Conservation (phyloP, 2,113 vertebrate species). For the Corythaixoides concolor region DNA sequence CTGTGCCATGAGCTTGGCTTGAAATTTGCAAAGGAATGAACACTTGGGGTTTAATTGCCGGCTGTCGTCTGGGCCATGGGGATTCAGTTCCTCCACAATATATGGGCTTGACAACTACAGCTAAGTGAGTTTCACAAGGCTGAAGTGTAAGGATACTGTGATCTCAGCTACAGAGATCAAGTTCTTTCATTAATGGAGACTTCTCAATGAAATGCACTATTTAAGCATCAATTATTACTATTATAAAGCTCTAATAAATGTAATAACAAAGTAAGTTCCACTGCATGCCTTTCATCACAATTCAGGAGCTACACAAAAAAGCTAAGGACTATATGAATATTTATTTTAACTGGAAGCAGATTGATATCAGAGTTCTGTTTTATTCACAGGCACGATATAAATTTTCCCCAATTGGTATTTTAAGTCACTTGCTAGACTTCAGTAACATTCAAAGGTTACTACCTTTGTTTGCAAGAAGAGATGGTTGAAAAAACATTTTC, state of each 20-base stretch:
- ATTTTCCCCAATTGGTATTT: background rate
- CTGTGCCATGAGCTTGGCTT: background rate
- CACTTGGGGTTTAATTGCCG: background rate
- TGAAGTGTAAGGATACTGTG: background rate
- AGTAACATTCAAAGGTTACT: background rate
- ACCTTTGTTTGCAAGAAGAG: background rate
- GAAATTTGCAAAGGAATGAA: background rate
- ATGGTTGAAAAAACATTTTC: background rate
- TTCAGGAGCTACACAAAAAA: background rate
- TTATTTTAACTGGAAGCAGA: background rate
- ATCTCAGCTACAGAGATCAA: background rate
- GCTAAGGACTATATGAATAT: background rate
- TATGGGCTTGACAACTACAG: background rate
- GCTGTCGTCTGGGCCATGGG: background rate
- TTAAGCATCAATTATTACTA: background rate
- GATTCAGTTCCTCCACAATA: background rate
- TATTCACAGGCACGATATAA: background rate
- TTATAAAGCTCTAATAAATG: background rate
- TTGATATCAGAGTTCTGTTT: background rate
- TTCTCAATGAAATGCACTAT: background rate
- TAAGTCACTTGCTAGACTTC: background rate
- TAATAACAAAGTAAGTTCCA: background rate
- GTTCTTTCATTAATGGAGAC: background rate
- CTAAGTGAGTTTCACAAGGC: background rate
- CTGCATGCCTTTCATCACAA: background rate